Evolutionary conservation across 2,888 invertebrate species (phyloP).

Genomic region (Willowsia nigromaculata): DNA sequence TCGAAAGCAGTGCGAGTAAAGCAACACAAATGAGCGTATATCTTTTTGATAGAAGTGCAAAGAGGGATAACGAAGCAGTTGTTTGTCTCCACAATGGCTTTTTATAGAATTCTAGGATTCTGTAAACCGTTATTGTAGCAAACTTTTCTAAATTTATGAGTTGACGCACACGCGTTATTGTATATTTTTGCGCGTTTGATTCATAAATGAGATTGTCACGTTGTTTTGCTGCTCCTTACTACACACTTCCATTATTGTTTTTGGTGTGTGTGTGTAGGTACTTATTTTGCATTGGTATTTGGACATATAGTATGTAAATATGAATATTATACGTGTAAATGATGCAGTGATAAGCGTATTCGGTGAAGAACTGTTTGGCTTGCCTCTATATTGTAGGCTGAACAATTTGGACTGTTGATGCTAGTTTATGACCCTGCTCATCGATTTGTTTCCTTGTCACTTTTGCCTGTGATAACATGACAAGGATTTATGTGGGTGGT

Average conservation of each 20-base stretch:
- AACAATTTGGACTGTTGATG: background rate
- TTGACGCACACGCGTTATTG: constrained; percentile 1
- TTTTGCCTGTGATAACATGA: constrained; percentile 28
- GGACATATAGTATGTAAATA: constrained; percentile 53
- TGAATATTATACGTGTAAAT: constrained; percentile 30
- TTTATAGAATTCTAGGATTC: background rate
- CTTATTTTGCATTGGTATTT: constrained; percentile 42
- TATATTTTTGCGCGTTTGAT: background rate
- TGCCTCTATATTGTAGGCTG: background rate
- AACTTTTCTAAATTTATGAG: constrained; percentile 18
- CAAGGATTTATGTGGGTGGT: constrained; percentile 47
- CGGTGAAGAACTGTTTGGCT: background rate
- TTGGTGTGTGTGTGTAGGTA: background rate
- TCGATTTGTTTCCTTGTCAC: constrained; percentile 58
- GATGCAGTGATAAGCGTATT: constrained; percentile 37
- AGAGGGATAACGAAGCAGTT: background rate
- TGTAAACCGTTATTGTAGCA: background rate
- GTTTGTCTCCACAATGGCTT: background rate
- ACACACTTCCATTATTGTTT: background rate
- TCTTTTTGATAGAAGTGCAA: background rate
- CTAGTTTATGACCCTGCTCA: constrained; percentile 45
- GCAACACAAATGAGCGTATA: background rate
- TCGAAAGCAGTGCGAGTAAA: background rate
- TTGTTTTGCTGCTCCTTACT: background rate
- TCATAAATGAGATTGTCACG: constrained; percentile 17